phyloP scores from a whole-genome alignment of 2,113 vertebrate genomes.

The Calonectris borealis region DNA sequence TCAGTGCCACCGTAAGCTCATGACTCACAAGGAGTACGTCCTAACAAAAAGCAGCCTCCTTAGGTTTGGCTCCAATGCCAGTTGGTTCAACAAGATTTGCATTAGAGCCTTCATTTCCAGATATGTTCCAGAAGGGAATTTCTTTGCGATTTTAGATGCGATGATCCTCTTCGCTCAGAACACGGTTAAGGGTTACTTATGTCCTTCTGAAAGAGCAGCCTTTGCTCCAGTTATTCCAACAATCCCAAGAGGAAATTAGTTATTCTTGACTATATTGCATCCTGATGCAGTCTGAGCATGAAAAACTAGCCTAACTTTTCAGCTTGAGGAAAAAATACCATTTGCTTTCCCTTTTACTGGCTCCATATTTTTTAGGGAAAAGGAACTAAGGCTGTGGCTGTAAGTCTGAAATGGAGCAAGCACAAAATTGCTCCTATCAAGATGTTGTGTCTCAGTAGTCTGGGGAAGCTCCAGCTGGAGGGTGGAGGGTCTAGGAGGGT shows the following conservation, averaged over 20 bases:
- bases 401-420: background rate
- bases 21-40: rapidly evolving
- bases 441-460: background rate
- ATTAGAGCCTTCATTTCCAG: background rate
- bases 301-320: background rate
- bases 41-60: background rate
- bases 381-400: background rate
- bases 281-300: background rate
- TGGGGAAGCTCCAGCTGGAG: background rate
- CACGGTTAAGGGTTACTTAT: background rate
- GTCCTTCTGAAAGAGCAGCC: background rate
- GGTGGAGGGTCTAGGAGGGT: background rate
- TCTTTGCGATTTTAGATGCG: background rate
- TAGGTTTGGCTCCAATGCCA: background rate
- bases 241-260: background rate
- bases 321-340: background rate
- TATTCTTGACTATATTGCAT: background rate
- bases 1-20: background rate
- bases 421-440: background rate
- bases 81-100: background rate
- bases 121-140: background rate
- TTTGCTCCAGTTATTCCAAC: background rate
- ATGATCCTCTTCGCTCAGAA: background rate
- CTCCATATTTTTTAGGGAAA: background rate
- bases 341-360: background rate